Evolutionary conservation across 2,113 vertebrate genomes (phyloP).

Genomic region (Chroicocephalus ridibundus): DNA sequence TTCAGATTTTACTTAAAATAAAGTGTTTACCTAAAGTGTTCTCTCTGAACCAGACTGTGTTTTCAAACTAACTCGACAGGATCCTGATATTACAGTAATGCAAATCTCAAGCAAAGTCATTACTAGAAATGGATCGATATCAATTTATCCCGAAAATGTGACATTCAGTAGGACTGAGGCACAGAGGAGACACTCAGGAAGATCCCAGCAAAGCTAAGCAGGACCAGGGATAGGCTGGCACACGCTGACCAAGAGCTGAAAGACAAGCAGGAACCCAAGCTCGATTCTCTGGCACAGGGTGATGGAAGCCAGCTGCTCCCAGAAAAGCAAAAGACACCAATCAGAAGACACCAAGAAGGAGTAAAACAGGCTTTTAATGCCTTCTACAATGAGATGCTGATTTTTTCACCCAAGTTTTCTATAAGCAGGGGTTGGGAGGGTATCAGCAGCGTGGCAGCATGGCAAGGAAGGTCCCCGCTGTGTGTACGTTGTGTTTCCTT

Average conservation of each 20-base stretch:
- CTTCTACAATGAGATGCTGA: neutral
- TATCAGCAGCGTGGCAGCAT: neutral
- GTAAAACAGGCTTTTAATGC: neutral
- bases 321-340: neutral
- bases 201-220: neutral
- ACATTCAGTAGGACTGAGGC: accelerated
- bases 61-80: neutral
- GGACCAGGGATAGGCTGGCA: neutral
- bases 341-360: neutral
- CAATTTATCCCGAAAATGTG: neutral
- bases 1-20: neutral
- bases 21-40: neutral
- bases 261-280: neutral
- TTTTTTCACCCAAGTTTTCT: neutral
- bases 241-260: neutral
- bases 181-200: neutral
- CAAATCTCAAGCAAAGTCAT: neutral
- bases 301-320: neutral
- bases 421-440: neutral
- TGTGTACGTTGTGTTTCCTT: neutral
- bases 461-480: neutral
- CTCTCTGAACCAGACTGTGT: neutral
- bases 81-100: neutral
- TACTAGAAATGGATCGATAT: neutral
- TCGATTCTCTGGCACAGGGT: accelerated